Conservation (phyloP, 2,797 vertebrate genomes). For the Anolis apletophallus region DNA sequence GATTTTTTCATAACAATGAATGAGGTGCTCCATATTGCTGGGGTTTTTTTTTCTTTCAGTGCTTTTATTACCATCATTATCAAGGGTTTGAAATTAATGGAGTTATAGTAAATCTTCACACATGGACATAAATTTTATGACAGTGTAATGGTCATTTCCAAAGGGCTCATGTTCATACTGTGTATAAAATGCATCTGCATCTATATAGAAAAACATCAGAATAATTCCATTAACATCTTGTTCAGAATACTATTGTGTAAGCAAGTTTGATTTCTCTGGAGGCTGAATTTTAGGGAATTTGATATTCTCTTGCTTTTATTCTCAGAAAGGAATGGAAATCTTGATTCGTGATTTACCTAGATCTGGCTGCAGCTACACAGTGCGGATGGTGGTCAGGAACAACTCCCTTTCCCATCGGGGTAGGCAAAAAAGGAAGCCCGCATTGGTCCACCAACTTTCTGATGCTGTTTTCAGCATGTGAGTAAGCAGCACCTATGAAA, state of each 20-base stretch:
- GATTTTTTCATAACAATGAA: background rate
- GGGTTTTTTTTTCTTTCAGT: too few relatives aligned
- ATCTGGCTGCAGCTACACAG: slow-evolving; percentile 93
- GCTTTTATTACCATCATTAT: background rate
- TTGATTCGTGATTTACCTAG: slow-evolving; percentile 80
- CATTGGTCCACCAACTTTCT: slow-evolving; percentile 85
- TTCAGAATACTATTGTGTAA: background rate
- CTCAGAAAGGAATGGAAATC: slow-evolving; percentile 44
- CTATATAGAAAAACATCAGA: slow-evolving; percentile 17
- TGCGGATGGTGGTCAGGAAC: slow-evolving; percentile 91
- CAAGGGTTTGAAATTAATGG: background rate
- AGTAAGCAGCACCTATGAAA: slow-evolving; percentile 89
- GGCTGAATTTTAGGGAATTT: background rate
- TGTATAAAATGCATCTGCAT: background rate
- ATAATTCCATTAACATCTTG: background rate
- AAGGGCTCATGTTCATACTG: background rate
- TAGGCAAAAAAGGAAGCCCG: slow-evolving; percentile 92
- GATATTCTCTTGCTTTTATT: background rate
- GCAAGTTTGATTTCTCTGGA: background rate
- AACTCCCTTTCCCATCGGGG: slow-evolving; percentile 97
- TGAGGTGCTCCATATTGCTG: too few relatives aligned
- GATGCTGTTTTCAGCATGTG: slow-evolving; percentile 85
- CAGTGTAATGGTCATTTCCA: background rate
- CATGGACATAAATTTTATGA: background rate
- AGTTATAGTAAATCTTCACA: background rate